Evolutionary conservation across 2,888 invertebrate species (phyloP).

Genomic region (Macrosiphum euphorbiae): DNA sequence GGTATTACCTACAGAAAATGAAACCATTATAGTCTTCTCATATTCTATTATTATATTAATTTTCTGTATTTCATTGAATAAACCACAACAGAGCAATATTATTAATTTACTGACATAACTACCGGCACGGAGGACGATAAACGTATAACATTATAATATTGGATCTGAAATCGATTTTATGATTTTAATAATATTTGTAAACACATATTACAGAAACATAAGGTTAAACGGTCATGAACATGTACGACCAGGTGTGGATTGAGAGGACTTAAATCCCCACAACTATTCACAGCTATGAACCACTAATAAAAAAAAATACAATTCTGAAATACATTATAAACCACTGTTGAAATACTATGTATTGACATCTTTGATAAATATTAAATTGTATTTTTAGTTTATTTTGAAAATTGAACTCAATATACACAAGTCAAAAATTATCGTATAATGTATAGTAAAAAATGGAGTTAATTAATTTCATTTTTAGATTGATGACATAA

Average conservation of each 20-base stretch:
- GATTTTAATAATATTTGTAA: neutral
- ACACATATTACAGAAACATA: neutral
- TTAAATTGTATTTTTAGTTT: neutral
- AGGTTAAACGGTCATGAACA: neutral
- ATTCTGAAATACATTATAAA: neutral
- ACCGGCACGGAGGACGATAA: neutral
- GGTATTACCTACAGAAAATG: neutral
- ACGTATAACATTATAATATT: neutral
- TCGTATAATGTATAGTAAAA: too few relatives aligned
- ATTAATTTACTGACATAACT: neutral
- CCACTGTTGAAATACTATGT: neutral
- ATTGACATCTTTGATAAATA: neutral
- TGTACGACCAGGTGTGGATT: neutral
- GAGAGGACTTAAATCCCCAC: neutral
- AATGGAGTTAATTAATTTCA: too few relatives aligned
- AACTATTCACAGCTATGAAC: neutral
- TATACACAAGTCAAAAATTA: too few relatives aligned
- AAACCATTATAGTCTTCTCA: neutral
- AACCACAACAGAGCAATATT: neutral
- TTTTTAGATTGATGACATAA: too few relatives aligned
- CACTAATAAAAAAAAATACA: neutral
- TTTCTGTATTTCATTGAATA: neutral
- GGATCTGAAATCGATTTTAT: neutral
- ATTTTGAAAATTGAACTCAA: too few relatives aligned
- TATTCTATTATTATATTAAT: neutral